Evolutionary conservation across 2,113 vertebrate species (phyloP).

Genomic region (Heterotilapia buettikoferi): DNA sequence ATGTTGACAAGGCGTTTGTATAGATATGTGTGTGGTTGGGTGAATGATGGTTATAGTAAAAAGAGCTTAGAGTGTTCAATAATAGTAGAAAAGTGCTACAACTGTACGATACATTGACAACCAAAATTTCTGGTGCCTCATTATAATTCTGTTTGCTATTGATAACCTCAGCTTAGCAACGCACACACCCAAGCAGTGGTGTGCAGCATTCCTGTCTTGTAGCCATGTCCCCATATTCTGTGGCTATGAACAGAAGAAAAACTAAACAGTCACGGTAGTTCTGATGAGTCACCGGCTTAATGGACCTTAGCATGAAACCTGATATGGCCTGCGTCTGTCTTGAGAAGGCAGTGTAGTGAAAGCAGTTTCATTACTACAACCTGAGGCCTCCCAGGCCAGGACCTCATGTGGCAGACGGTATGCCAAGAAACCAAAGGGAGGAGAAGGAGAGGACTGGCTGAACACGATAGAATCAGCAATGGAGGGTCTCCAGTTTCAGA

Average conservation of each 20-base stretch:
- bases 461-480: conserved; percentile 25
- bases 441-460: neutral
- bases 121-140: neutral
- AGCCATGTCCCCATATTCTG: conserved; percentile 25
- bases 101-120: neutral
- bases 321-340: conserved; percentile 22
- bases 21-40: neutral
- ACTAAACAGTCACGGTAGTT: conserved; percentile 2
- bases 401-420: conserved; percentile 20
- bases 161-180: neutral
- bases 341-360: conserved; percentile 29
- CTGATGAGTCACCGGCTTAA: conserved; percentile 53
- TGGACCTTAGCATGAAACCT: conserved; percentile 38
- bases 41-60: neutral
- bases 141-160: neutral
- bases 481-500: conserved; percentile 21
- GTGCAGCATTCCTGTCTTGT: neutral
- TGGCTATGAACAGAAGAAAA: conserved; percentile 9
- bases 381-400: conserved; percentile 46
- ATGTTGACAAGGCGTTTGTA: neutral
- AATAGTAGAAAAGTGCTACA: neutral
- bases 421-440: conserved; percentile 16
- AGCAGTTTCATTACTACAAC: conserved; percentile 51
- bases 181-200: neutral
- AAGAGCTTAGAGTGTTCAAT: neutral